phyloP scores from a whole-genome alignment of 2,888 invertebrate species.

The Cordylochernes scorpioides region DNA sequence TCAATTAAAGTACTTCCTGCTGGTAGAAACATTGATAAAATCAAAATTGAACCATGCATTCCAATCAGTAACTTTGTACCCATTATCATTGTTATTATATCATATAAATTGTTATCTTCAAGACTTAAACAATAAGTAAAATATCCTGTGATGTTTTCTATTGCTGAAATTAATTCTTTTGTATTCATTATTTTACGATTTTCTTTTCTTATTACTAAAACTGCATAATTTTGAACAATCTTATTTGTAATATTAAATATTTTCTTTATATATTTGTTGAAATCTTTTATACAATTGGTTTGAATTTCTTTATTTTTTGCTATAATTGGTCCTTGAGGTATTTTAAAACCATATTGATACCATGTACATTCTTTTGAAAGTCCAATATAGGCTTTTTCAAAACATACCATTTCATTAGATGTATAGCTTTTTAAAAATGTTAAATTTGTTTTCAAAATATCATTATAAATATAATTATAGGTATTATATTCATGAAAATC shows the following conservation, averaged over 20 bases:
- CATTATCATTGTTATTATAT: constrained; percentile 15
- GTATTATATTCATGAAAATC: too few relatives aligned
- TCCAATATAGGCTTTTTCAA: constrained; percentile 22
- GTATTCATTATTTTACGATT: constrained; percentile 26
- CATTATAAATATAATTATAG: too few relatives aligned
- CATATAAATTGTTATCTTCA: constrained; percentile 15
- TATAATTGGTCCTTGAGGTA: constrained; percentile 22
- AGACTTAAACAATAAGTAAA: constrained; percentile 7
- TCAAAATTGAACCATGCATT: constrained; percentile 26
- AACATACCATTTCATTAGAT: too few relatives aligned
- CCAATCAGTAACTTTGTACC: constrained; percentile 19
- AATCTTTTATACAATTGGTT: too few relatives aligned
- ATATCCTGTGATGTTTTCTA: constrained; percentile 16
- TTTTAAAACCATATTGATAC: constrained; percentile 28
- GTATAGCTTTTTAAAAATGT: too few relatives aligned
- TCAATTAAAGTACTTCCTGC: constrained; percentile 23
- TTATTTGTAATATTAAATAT: not conserved
- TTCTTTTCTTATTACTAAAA: constrained; percentile 20
- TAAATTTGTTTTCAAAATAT: too few relatives aligned
- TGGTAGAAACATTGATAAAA: constrained; percentile 23
- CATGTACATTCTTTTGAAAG: constrained; percentile 21
- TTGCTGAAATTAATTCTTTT: constrained; percentile 19
- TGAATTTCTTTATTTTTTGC: too few relatives aligned
- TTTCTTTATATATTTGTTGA: too few relatives aligned
- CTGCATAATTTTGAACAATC: constrained; percentile 13